Percentiles rank a stretch among this genome's conserved stretches.
phyloP scores from a whole-genome alignment of 2,113 vertebrate species.

The Pseudorectes ferrugineus region DNA sequence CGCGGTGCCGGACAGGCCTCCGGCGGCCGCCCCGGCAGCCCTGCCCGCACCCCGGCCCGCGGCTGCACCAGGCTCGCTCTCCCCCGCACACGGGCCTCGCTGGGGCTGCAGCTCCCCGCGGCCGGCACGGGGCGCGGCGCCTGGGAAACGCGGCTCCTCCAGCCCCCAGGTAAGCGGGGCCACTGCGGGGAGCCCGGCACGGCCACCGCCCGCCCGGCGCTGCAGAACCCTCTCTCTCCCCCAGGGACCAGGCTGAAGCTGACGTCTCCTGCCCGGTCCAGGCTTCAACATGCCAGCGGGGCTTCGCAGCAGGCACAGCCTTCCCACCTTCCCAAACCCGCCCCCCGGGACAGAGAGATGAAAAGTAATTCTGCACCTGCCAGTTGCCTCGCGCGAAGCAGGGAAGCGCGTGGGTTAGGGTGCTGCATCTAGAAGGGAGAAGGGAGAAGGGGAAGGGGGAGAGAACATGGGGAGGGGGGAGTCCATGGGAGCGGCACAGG shows the following conservation, averaged over 20 bases:
- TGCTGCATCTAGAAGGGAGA: neutral
- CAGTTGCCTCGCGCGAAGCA: neutral
- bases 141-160: neutral
- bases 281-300: neutral
- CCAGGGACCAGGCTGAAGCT: neutral
- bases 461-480: neutral
- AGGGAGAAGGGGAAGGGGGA: neutral
- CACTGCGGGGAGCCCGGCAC: neutral
- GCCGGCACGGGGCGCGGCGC: neutral
- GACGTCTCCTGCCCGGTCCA: neutral
- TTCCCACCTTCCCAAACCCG: accelerated
- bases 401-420: neutral
- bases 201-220: neutral
- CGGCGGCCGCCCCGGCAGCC: too few species aligned
- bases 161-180: neutral
- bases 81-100: accelerated
- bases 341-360: neutral
- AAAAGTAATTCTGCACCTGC: neutral
- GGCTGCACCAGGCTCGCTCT: neutral
- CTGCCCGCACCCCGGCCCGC: neutral
- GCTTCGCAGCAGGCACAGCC: neutral
- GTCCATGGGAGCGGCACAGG: accelerated
- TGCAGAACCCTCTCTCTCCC: neutral
- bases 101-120: neutral
- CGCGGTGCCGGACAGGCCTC: too few species aligned